phyloP scores from a whole-genome alignment of 2,888 invertebrate species.

The Caenorhabditis macrosperma region DNA sequence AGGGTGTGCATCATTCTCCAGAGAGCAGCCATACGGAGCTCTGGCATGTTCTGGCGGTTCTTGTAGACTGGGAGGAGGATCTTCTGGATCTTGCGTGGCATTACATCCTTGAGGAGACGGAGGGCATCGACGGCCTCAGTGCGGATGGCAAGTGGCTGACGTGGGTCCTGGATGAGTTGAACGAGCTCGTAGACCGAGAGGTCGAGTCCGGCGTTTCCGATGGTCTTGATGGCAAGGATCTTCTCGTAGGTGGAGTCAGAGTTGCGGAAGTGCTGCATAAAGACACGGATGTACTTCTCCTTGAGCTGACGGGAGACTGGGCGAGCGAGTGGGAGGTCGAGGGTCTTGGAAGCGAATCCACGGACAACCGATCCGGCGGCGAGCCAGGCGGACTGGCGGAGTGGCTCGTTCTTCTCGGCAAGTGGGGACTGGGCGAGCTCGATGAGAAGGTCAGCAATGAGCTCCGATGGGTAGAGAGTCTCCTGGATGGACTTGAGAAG shows the following conservation, averaged over 20 bases:
- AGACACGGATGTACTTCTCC: constrained; percentile 63
- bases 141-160: constrained; percentile 66
- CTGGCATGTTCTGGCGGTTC: constrained; percentile 69
- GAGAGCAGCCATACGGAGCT: constrained; percentile 74
- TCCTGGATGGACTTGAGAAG: constrained; percentile 66
- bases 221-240: constrained; percentile 74
- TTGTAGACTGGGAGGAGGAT: constrained; percentile 75
- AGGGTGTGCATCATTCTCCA: no score
- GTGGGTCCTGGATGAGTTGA: constrained; percentile 71
- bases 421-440: constrained; percentile 58
- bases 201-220: constrained; percentile 77
- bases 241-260: constrained; percentile 69
- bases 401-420: constrained; percentile 42
- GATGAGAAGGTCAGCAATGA: constrained; percentile 71
- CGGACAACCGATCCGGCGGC: constrained; percentile 66
- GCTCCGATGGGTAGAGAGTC: constrained; percentile 64
- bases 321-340: constrained; percentile 56
- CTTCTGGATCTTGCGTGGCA: constrained; percentile 61
- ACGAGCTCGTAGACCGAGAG: constrained; percentile 69
- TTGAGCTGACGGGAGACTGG: constrained; percentile 62
- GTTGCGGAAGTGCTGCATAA: constrained; percentile 59
- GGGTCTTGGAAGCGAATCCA: constrained; percentile 59
- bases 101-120: constrained; percentile 62
- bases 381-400: no score
- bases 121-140: constrained; percentile 75